phyloP scores from a whole-genome alignment of 2,113 vertebrate genomes.

The Heliornis fulica region DNA sequence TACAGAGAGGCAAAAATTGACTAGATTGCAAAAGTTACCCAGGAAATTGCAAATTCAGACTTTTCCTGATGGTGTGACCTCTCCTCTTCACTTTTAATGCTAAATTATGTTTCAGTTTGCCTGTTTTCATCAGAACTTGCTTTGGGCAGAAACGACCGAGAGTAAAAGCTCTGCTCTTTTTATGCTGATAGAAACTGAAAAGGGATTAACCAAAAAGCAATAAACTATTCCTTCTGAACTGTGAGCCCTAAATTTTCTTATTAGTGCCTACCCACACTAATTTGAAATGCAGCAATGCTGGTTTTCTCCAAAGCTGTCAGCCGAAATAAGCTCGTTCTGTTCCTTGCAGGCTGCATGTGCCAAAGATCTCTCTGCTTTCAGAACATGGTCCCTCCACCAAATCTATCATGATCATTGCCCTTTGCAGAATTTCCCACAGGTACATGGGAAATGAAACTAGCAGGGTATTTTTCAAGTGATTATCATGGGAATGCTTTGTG shows the following conservation, averaged over 20 bases:
- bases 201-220: slow-evolving; percentile 40
- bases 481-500: neutral
- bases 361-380: neutral
- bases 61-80: neutral
- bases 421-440: slow-evolving; percentile 33
- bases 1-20: neutral
- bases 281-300: slow-evolving; percentile 21
- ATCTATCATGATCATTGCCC: neutral
- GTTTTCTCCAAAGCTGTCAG: slow-evolving; percentile 33
- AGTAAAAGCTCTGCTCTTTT: slow-evolving; percentile 24
- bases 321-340: slow-evolving; percentile 8
- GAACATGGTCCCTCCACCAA: neutral
- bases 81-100: slow-evolving; percentile 9
- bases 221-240: slow-evolving; percentile 3
- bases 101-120: slow-evolving; percentile 10
- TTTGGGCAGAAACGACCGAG: neutral
- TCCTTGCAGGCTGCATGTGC: neutral
- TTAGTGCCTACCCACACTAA: slow-evolving; percentile 38
- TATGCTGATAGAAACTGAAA: slow-evolving; percentile 37
- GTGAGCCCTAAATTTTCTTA: slow-evolving; percentile 35
- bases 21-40: neutral
- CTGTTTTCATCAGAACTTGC: slow-evolving; percentile 26
- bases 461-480: slow-evolving; percentile 8
- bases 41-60: slow-evolving; percentile 2
- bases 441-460: neutral